These are phyloP conservation scores for Heterocephalus glaber DNA, from an alignment of 2,113 vertebrate genomes.

Conservation along the genomic window DNA sequence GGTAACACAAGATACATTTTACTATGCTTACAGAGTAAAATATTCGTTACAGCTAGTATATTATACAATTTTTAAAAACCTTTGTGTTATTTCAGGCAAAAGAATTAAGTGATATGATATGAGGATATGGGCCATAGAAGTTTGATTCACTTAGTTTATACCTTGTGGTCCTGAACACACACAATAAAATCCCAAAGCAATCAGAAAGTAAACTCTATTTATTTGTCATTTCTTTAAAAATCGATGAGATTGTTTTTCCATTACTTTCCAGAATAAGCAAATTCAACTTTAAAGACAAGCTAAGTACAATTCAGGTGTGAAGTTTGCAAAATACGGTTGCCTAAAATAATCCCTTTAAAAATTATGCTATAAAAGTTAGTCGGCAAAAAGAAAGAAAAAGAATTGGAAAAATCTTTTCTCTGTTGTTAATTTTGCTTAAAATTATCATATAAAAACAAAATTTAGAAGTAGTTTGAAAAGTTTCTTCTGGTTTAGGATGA, in stretches of 20 bases:
- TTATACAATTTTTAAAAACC: neutral
- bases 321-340: neutral
- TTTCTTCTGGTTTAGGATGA: neutral
- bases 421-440: neutral
- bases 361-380: neutral
- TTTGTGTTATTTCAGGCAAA: slow-evolving; percentile 18
- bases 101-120: neutral
- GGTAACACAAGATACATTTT: slow-evolving; percentile 5
- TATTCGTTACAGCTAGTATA: neutral
- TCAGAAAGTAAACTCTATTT: neutral
- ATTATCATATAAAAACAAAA: neutral
- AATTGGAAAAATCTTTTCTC: neutral
- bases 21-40: neutral
- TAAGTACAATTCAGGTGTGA: neutral
- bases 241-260: neutral
- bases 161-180: neutral
- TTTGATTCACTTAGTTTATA: neutral
- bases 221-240: neutral
- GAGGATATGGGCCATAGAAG: neutral
- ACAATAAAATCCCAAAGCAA: neutral
- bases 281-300: slow-evolving; percentile 21
- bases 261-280: neutral
- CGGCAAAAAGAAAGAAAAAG: neutral
- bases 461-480: neutral
- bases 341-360: neutral